Conservation (phyloP, 2,797 vertebrate species). For the Anguilla megastoma region DNA sequence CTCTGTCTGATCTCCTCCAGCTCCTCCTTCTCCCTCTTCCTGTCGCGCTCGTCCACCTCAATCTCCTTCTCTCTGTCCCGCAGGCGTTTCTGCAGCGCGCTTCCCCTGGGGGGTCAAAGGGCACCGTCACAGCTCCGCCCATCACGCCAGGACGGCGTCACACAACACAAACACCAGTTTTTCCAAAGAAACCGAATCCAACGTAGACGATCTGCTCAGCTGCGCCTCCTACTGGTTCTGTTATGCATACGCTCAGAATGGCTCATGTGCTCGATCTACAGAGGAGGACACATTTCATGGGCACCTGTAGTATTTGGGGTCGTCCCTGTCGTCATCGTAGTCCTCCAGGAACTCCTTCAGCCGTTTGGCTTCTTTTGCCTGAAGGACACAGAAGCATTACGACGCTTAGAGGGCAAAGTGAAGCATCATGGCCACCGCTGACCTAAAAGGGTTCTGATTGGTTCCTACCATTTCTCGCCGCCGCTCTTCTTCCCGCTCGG, state of each 20-base stretch:
- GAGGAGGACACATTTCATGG: background rate
- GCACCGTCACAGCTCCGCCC: conserved; percentile 14
- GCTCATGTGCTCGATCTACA: background rate
- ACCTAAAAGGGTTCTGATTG: background rate
- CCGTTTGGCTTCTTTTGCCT: conserved; percentile 96
- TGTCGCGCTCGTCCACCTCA: conserved; percentile 95
- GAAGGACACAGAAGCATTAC: conserved; percentile 39
- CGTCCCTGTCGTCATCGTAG: conserved; percentile 97
- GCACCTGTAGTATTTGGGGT: conserved; percentile 97
- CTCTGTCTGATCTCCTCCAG: conserved; percentile 96
- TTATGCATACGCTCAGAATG: background rate
- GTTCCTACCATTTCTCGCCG: conserved; percentile 87
- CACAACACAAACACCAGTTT: background rate
- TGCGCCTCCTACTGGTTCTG: background rate
- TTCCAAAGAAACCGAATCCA: background rate
- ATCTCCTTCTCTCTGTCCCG: conserved; percentile 97
- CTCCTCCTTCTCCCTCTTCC: conserved; percentile 98
- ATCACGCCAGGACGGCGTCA: background rate
- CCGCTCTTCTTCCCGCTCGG: conserved; percentile 93
- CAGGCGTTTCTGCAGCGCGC: conserved; percentile 96
- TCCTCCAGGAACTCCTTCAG: conserved; percentile 98
- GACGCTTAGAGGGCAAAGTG: background rate
- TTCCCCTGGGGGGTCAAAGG: conserved; percentile 79
- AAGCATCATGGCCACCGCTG: background rate
- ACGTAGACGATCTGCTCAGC: background rate